Base-by-base conservation (phyloP, 2,888 invertebrate species). In the Campopleginae sp. region DNA sequence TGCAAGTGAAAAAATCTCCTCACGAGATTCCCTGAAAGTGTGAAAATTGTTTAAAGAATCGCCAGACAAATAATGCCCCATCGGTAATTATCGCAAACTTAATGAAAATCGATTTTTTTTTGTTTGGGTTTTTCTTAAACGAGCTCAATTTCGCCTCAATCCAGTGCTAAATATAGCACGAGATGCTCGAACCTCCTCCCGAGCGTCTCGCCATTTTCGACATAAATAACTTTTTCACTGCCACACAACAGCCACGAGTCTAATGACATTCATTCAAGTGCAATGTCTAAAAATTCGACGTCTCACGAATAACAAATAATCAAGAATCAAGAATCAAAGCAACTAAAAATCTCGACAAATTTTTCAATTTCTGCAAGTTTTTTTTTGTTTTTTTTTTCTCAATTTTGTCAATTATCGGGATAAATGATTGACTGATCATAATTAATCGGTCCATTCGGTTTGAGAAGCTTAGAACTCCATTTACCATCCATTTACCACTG, bases 221-320 rank as follows among this genome's bases (percentile, higher is more conserved):
- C 81, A 54, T 46, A 71, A 85, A 82, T 85, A 85, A 85, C 85
- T 85, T 70, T 77, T 58, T 54, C 63, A 42, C 38, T 38, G 66
- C 17, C n/a, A 58, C 38, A 38, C 4, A 7, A 38, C n/a, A n/a
- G n/a, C n/a, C n/a, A n/a, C n/a, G 70, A 48, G 79, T 48, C 74
- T 78, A 80, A 81, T 71, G 84, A 68, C 74, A 74, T 76, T 46
- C 31, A 23, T 63, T 68, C 23, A 61, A 74, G 31, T 27, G 23
- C 61, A 68, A 31, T 19, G 51, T 51, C 63, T 23, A 19, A 33
- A 31, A 46, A 61, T 23, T 38, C 8, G 12, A 19, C 0, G 12
- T 38, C 14, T 48, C 7, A 33, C 61, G 6, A 31, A n/a, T 44
- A 27, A 48, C 12, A 10, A 48, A 48, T 38, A 63, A 48, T 31